Percentiles rank a stretch among this genome's conserved stretches.
These are phyloP conservation scores for Sceloporus tristichus DNA, from an alignment of 2,113 vertebrate species.

Conservation along the genomic window DNA sequence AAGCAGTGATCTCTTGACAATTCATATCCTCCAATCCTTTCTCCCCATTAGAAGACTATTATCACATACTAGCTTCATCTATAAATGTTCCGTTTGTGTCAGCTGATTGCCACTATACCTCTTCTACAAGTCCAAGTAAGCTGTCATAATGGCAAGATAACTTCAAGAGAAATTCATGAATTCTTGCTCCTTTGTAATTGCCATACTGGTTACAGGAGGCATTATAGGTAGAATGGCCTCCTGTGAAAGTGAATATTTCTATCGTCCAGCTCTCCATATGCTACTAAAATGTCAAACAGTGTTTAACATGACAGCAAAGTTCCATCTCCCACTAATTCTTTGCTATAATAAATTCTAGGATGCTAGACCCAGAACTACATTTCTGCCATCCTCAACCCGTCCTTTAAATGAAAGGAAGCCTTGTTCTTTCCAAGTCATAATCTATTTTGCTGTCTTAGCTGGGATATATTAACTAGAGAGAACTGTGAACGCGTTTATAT, in stretches of 20 bases:
- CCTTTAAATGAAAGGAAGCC: constrained; percentile 56
- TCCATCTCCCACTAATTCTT: constrained; percentile 58
- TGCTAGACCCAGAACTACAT: constrained; percentile 37
- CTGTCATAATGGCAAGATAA: constrained; percentile 58
- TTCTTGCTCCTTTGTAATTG: constrained; percentile 69
- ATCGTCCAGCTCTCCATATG: constrained; percentile 38
- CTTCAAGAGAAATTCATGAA: constrained; percentile 68
- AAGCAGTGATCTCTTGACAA: constrained; percentile 17
- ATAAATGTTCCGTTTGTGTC: constrained; percentile 70
- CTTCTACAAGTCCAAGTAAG: constrained; percentile 60
- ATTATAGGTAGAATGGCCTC: constrained; percentile 48
- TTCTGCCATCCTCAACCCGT: constrained; percentile 25
- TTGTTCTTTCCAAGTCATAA: constrained; percentile 64
- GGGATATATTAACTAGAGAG: constrained; percentile 69
- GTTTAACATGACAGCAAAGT: constrained; percentile 63
- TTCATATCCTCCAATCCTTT: not conserved
- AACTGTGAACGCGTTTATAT: constrained; percentile 69
- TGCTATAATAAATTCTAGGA: constrained; percentile 58
- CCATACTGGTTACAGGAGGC: constrained; percentile 53
- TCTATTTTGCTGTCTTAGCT: constrained; percentile 73
- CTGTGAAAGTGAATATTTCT: constrained; percentile 64
- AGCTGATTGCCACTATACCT: constrained; percentile 52
- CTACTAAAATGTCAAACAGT: constrained; percentile 63
- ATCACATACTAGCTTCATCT: constrained; percentile 56
- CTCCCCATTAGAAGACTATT: constrained; percentile 35